Base-by-base conservation (phyloP, 2,888 invertebrate genomes). In the Hesperia comma region DNA sequence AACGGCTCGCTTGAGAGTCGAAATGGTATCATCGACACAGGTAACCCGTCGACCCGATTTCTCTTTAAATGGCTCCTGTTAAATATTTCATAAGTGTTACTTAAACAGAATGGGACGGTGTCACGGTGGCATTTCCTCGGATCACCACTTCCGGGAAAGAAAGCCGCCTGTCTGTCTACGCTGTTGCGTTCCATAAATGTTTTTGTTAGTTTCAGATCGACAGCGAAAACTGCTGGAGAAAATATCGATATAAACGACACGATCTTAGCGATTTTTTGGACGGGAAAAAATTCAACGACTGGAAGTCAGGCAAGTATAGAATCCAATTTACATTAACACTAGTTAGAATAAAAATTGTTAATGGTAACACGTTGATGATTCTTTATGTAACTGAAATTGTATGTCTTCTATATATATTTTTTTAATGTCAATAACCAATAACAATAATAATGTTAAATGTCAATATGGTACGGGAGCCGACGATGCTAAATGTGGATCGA, bases 121-220 rank as follows among this genome's bases (percentile, higher is more conserved):
- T 4, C 43, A 54, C 43, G 55, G 26, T 26, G 26, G 7, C 43
- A 43, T 63, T 63, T 63, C 49, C 32, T 49, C 63, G 15, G 21
- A 26, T 57, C n/a, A 57, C 15, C 15, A 33, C 57, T 63, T 63
- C 63, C 63, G 63, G 63, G 63, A 63, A 63, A 51, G 63, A 63
- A 63, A 63, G 63, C 8, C 56, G 56, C 21, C 40, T 57, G 49
- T 17, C 37, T 51, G 56, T 63, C 37, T 56, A 40, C 56, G 14
- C 46, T 21, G 49, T 17, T 2, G 46, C 63, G 57, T 32, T 26
- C 40, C 40, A 49, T 40, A 14, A 49, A 15, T 26, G 21, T 46
- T 56, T 53, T 41, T 17, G 17, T 41, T 41, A 43, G 54, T 54
- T 41, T 54, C 14, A 62, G 54, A 41, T 62, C 62, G 54, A 32